These are phyloP conservation scores for Anguilla obscura DNA, from an alignment of 2,797 vertebrate genomes.

Conservation along the genomic window DNA sequence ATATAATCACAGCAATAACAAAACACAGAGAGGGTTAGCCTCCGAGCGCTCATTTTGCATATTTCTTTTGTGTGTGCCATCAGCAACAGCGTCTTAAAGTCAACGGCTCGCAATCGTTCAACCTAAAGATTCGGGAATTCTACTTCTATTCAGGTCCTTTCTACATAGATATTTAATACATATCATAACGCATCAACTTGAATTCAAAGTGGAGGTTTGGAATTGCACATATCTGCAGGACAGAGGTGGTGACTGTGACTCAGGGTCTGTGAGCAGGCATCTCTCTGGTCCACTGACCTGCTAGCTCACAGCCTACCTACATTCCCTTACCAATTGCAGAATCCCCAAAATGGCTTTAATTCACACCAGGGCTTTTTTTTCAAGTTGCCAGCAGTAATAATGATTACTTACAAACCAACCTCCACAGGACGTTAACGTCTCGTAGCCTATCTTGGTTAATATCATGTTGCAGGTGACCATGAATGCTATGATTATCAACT, in stretches of 20 bases:
- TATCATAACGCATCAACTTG: slow-evolving; percentile 32
- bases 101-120: slow-evolving; percentile 27
- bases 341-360: slow-evolving; percentile 42
- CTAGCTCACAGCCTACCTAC: slow-evolving; percentile 29
- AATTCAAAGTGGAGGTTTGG: slow-evolving; percentile 7
- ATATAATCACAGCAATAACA: slow-evolving; percentile 27
- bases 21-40: slow-evolving; percentile 51
- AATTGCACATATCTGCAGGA: slow-evolving; percentile 33
- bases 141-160: slow-evolving; percentile 35
- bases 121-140: slow-evolving; percentile 22
- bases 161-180: slow-evolving; percentile 46
- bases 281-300: background rate
- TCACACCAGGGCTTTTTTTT: slow-evolving; percentile 27
- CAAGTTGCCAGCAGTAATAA: slow-evolving; percentile 30
- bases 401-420: slow-evolving; percentile 30
- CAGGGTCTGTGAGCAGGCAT: background rate
- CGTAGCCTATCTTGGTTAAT: slow-evolving; percentile 40
- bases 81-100: slow-evolving; percentile 37
- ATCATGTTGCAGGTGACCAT: slow-evolving; percentile 40
- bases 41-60: slow-evolving; percentile 53
- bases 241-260: slow-evolving; percentile 36
- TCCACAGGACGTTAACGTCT: slow-evolving; percentile 38
- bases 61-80: slow-evolving; percentile 45
- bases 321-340: slow-evolving; percentile 12
- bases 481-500: slow-evolving; percentile 71